phyloP scores from a whole-genome alignment of 2,888 invertebrate species.

The Ormia ochracea region DNA sequence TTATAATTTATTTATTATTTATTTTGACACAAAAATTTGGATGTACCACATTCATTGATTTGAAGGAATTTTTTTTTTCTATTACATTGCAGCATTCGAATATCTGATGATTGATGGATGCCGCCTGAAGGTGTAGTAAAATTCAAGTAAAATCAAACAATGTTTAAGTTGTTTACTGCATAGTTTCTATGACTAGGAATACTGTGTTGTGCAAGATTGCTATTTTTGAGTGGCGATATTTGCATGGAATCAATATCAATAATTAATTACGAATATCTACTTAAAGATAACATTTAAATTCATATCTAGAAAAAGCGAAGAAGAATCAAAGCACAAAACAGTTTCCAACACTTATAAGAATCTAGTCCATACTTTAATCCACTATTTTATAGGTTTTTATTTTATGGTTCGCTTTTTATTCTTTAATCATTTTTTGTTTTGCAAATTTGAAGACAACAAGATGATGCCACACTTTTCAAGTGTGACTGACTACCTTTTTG shows the following conservation, averaged over 20 bases:
- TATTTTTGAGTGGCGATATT: constrained; percentile 21
- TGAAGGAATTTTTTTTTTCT: constrained; percentile 20
- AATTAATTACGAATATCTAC: neutral
- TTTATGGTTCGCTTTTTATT: neutral
- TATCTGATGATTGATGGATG: neutral
- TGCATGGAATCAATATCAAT: constrained; percentile 21
- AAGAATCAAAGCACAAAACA: constrained; percentile 42
- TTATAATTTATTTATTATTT: constrained; percentile 44
- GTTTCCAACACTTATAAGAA: constrained; percentile 42
- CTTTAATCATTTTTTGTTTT: constrained; percentile 37
- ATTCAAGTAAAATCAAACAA: neutral
- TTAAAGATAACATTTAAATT: neutral
- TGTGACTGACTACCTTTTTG: constrained; percentile 44
- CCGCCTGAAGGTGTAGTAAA: neutral
- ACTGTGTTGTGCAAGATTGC: constrained; percentile 55
- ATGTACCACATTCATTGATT: constrained; percentile 56
- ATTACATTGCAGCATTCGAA: constrained; percentile 27
- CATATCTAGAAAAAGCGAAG: neutral
- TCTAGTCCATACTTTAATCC: constrained; percentile 22
- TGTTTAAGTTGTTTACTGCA: neutral
- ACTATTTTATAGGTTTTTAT: neutral
- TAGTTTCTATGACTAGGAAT: constrained; percentile 58
- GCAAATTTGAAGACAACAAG: constrained; percentile 48
- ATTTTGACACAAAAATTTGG: constrained; percentile 61
- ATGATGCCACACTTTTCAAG: constrained; percentile 44